Conservation (phyloP, 2,113 vertebrate genomes). For the Anolis sagrei region DNA sequence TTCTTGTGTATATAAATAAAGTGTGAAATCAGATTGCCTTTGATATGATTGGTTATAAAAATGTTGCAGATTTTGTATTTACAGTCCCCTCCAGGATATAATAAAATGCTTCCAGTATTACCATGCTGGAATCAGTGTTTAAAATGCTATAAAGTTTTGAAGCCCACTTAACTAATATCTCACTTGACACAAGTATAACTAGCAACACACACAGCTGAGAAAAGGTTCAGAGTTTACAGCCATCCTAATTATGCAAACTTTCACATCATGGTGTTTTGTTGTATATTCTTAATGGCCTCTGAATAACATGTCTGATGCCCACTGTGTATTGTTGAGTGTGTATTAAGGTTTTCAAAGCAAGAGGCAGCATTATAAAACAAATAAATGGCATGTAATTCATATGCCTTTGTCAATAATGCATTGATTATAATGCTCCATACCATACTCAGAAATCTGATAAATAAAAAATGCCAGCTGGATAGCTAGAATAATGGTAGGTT, state of each 20-base stretch:
- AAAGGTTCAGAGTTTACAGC: conserved; percentile 48
- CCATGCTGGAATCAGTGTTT: conserved; percentile 60
- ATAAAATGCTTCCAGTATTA: conserved; percentile 66
- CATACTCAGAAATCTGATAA: conserved; percentile 60
- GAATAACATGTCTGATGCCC: conserved; percentile 35
- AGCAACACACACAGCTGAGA: conserved; percentile 27
- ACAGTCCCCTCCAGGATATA: conserved; percentile 66
- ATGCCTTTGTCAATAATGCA: conserved; percentile 65
- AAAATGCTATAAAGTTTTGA: conserved; percentile 47
- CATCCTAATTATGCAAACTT: conserved; percentile 46
- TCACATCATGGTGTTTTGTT: conserved; percentile 35
- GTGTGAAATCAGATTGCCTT: conserved; percentile 69
- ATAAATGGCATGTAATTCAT: conserved; percentile 61
- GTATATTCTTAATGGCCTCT: conserved; percentile 32
- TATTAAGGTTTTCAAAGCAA: conserved; percentile 50
- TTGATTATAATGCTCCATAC: conserved; percentile 64
- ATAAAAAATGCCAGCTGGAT: conserved; percentile 58
- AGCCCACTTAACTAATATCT: conserved; percentile 53
- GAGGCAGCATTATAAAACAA: conserved; percentile 59
- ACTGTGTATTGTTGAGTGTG: conserved; percentile 34
- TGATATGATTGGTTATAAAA: conserved; percentile 76
- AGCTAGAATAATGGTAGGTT: conserved; percentile 61
- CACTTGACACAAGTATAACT: neutral
- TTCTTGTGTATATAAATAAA: conserved; percentile 59
- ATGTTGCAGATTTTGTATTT: conserved; percentile 68